Evolutionary conservation across 2,888 invertebrate species (phyloP), one percentile per base, ranked within the genome.

Genomic region (Drosophila neonasuta): DNA sequence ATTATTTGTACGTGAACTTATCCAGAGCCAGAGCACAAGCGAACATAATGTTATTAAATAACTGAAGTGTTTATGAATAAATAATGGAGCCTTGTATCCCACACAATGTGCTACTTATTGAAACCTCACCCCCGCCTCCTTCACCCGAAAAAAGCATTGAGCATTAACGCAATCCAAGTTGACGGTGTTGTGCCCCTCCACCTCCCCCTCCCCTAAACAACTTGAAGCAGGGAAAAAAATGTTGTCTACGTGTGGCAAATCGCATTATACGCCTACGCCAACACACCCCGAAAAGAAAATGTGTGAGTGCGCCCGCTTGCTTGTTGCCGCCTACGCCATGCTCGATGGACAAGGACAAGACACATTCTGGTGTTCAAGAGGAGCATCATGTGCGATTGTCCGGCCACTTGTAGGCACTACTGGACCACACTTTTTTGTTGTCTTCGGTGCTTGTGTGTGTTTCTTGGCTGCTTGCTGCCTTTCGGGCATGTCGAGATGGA

Each of bases 401-500:
- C 71, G 57, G 70, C 76, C 79, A 76, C 76, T 76, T 76, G 79
- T 79, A 63, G 75, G 65, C 51, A 45, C 20, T 52, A 45, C 20
- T 52, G 42, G 42, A 36, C 54, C 54, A 32, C 61, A 48, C 39
- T 46, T 30, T 51, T 13, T 39, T 54, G 41, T 46, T 67, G 58
- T 48, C 45, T 50, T 52, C 29, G 44, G 8, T 48, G 58, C 42
- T 24, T 60, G 57, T 58, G 30, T 32, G 10, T 49, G 41, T 6
- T 15, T 9, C 39, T 24, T 24, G 24, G 39, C 61, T 48, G 58
- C 49, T 49, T 48, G 39, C 61, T 48, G 58, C 49, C 56, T 48
- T 52, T 41, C 60, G 63, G 64, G 63, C 81, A 76, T 75, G 73
- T 73, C 76, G 67, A 75, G 74, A 67, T 84, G 87, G 74, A 76